Percentiles rank a stretch among this genome's conserved stretches.
phyloP scores from a whole-genome alignment of 2,797 vertebrate genomes.

The Mormyrops boulengeri region DNA sequence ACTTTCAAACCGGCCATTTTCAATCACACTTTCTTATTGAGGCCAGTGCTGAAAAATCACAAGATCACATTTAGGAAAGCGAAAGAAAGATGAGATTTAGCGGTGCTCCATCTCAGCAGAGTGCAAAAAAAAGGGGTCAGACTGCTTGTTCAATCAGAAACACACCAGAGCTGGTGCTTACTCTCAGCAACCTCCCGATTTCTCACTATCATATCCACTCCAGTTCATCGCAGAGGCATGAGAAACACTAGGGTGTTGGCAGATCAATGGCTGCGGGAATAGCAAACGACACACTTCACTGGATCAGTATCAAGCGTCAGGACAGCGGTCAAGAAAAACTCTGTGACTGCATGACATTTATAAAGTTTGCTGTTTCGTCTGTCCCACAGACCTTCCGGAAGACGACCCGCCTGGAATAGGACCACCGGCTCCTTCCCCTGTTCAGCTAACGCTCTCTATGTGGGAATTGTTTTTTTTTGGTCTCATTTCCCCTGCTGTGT shows the following conservation, averaged over 20 bases:
- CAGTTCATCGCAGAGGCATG: background rate
- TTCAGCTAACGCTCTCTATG: background rate
- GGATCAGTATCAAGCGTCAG: background rate
- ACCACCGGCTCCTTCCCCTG: background rate
- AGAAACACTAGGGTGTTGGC: background rate
- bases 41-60: background rate
- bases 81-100: background rate
- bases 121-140: background rate
- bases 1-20: background rate
- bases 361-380: background rate
- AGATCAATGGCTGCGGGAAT: background rate
- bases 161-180: background rate
- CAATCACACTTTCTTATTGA: background rate
- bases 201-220: background rate
- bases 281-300: background rate
- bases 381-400: background rate
- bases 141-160: background rate
- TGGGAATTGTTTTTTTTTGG: background rate
- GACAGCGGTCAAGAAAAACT: background rate
- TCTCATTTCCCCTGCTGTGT: background rate
- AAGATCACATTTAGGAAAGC: background rate
- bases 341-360: background rate
- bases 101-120: background rate
- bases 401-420: background rate
- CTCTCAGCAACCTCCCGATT: background rate